Base-by-base conservation (phyloP, 2,888 invertebrate genomes). In the Tuta absoluta region DNA sequence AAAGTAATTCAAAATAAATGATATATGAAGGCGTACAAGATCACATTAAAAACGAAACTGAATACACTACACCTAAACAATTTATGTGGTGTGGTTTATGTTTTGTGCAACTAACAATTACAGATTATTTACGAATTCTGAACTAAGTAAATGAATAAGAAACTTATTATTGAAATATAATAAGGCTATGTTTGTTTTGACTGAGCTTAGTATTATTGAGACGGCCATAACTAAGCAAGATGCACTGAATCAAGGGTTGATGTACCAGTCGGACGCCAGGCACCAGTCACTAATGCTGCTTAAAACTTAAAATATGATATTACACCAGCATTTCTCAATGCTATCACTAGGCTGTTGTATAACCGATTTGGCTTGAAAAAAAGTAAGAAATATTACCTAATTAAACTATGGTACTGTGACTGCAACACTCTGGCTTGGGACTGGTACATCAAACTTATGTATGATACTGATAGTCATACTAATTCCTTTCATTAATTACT, bases 401-500 rank as follows among this genome's bases (percentile, higher is more conserved):
- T n/a, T n/a, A n/a, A n/a, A n/a, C n/a, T n/a, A n/a, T n/a, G n/a
- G n/a, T n/a, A n/a, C n/a, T n/a, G n/a, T n/a, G n/a, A n/a, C n/a
- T n/a, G n/a, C n/a, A n/a, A n/a, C n/a, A n/a, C n/a, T n/a, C 28
- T 33, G 33, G 33, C 10, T 8, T 33, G 33, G 33, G 33, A 1
- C 8, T 3, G 33, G 8, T 8, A 33, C 33, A 1, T 33, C 33
- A 33, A 33, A 45, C 45, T n/a, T 17, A 3, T 19, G 14, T 53
- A 53, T 14, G 0, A 53, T 2, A 17, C 28, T 56, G 23, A 14
- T n/a, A n/a, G n/a, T 33, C n/a, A 56, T 56, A 33, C 19, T 56
- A 33, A 56, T 56, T 56, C 56, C 56, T 56, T 56, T 56, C 56
- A 56, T 56, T 56, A 17, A 28, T 33, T 51, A 51, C 19, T 56